Evolutionary conservation across 2,113 vertebrate genomes (phyloP), one percentile per base, ranked within the genome.

Genomic region (Aspiorhynchus laticeps): DNA sequence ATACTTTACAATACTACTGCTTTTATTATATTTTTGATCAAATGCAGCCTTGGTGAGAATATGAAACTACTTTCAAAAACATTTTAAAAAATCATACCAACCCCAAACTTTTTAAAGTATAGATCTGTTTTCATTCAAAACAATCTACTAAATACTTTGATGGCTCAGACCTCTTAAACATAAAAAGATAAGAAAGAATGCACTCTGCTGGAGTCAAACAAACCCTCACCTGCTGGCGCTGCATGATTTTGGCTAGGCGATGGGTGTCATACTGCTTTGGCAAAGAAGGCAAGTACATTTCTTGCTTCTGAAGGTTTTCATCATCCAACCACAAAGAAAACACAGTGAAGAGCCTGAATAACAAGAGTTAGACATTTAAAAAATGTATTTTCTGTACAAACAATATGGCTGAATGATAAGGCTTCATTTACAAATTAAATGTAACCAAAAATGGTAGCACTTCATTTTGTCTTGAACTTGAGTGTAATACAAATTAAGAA

Each of bases 311-410:
- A 88, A 99, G 95, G 86, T 89, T 98, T 87, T 98, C 98, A 91
- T 99, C 97, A 91, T 99, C 98, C 92, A 99, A 67, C 98, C 98
- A 99, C 85, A 98, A 48, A 73, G 96, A 89, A 93, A 97, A 98
- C 9, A 97, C 96, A 86, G 96, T 96, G 92, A 98, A 99, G 91
- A 99, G 95, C 92, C 98, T 99, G 87, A 43, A 26, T 28, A 69
- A 78, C 7, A 73, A 87, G n/a, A 51, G 8, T 33, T 53, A 36
- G 81, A 65, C 14, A 46, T 71, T 21, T 7, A 17, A 48, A 69
- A 51, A 43, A 26, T 1, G 1, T 10, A 10, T 11, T 79, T 31
- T 33, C 73, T 24, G 9, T 48, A n/a, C 24, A 10, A 24, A 19
- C 7, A 46, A 5, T 67, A 28, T 46, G 24, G 7, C 17, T 78